A percentile compares a stretch with the other conserved stretches of the same genome.
Evolutionary conservation across 2,113 vertebrate species (phyloP).

Genomic region (Chloebia gouldiae): DNA sequence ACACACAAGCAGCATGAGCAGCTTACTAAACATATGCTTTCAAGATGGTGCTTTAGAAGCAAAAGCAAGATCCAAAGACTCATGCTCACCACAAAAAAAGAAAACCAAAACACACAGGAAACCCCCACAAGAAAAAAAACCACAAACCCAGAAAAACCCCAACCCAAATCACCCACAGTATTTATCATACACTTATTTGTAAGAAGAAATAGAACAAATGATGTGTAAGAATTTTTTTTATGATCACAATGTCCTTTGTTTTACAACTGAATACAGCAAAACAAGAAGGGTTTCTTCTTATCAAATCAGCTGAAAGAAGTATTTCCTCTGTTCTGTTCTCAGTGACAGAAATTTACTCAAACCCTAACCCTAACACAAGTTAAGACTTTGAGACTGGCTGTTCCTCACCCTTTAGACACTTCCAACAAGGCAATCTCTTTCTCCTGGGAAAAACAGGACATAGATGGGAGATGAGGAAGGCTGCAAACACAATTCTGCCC

Average conservation of each 20-base stretch:
- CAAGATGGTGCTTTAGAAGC: background rate
- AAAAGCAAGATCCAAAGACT: background rate
- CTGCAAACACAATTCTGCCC: background rate
- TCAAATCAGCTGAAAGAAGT: background rate
- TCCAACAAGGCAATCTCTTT: background rate
- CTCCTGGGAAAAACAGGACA: background rate
- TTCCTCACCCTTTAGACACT: background rate
- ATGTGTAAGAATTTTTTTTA: background rate
- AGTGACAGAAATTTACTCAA: background rate
- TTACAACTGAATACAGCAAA: background rate
- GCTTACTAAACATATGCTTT: conserved; percentile 26
- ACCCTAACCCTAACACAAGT: background rate
- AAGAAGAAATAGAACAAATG: background rate
- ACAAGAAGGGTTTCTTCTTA: background rate
- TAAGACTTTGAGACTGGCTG: rapidly evolving
- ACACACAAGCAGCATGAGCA: background rate
- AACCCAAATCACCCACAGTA: background rate
- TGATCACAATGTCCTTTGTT: background rate
- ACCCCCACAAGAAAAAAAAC: rapidly evolving
- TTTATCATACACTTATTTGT: background rate
- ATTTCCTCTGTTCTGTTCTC: background rate
- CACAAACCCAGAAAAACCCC: background rate
- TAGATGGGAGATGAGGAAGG: background rate
- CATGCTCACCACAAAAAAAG: background rate
- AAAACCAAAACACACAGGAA: background rate